Percentiles rank a stretch among this genome's conserved stretches.
Conservation (phyloP, 2,797 vertebrate species). For the Dryobates pubescens region DNA sequence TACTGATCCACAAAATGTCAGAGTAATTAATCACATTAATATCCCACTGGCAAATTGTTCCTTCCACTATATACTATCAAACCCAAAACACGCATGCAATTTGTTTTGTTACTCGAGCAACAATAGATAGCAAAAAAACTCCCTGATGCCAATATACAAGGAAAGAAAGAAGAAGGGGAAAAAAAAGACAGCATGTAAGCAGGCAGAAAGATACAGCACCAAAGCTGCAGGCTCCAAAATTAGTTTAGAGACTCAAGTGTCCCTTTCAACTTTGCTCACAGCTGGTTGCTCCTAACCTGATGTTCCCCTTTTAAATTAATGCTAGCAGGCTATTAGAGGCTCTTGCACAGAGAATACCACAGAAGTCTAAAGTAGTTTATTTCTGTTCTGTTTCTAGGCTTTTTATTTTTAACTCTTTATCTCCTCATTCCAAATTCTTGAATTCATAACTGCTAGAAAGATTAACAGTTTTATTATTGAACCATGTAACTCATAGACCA, state of each 20-base stretch:
- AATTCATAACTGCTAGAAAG: background rate
- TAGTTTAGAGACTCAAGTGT: conserved; percentile 21
- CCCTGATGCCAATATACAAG: background rate
- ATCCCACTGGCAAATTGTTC: background rate
- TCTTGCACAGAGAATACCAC: conserved; percentile 23
- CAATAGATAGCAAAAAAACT: background rate
- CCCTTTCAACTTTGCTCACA: conserved; percentile 51
- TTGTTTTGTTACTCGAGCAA: background rate
- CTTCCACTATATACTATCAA: background rate
- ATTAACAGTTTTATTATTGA: background rate
- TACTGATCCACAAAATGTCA: background rate
- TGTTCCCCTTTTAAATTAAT: conserved; percentile 33
- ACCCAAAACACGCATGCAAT: background rate
- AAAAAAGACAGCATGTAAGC: background rate
- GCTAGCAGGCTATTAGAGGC: conserved; percentile 47
- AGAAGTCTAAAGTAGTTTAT: conserved; percentile 27
- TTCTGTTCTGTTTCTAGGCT: background rate
- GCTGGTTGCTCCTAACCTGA: conserved; percentile 34
- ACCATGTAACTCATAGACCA: background rate
- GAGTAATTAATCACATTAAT: background rate
- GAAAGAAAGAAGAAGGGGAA: background rate
- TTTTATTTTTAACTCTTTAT: conserved; percentile 31
- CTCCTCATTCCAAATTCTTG: background rate
- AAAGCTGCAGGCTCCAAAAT: conserved; percentile 2
- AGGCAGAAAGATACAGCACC: background rate